Evolutionary conservation across 35 echinoderm and acorn worm genomes (phyloP).

Genomic region (Chiridota heheva): DNA sequence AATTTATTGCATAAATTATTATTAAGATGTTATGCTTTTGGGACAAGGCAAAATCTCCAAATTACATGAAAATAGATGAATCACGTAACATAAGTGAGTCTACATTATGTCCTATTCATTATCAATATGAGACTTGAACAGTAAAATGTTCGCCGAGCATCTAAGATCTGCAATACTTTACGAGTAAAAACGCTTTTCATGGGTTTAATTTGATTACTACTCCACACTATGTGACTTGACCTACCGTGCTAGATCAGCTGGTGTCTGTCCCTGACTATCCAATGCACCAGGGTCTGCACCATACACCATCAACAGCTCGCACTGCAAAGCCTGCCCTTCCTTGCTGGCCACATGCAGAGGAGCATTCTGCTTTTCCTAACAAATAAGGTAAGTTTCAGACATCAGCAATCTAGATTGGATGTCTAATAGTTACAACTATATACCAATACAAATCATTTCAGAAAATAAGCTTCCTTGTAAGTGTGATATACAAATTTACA

Average conservation of each 20-base stretch:
- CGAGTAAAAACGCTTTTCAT: too few relatives aligned
- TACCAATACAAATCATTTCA: background rate
- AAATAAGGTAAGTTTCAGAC: background rate
- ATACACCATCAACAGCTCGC: slow-evolving; percentile 95
- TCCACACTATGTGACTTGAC: too few relatives aligned
- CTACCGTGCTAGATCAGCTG: slow-evolving; percentile 88
- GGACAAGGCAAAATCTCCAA: too few relatives aligned
- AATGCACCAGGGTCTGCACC: slow-evolving; percentile 93
- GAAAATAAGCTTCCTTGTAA: background rate
- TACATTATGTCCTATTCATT: too few relatives aligned
- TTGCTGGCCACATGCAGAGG: slow-evolving; percentile 90
- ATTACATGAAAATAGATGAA: too few relatives aligned
- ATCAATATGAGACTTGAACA: too few relatives aligned
- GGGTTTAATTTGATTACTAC: too few relatives aligned
- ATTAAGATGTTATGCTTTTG: too few relatives aligned
- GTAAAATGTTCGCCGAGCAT: too few relatives aligned
- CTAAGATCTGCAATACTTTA: too few relatives aligned
- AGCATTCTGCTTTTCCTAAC: slow-evolving; percentile 89
- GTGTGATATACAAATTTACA: background rate
- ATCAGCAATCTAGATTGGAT: background rate
- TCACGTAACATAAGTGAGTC: too few relatives aligned
- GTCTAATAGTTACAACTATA: background rate
- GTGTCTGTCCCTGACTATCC: slow-evolving; percentile 82
- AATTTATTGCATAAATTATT: too few relatives aligned
- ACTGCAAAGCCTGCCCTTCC: slow-evolving; percentile 84